Base-by-base conservation (phyloP, 2,888 invertebrate genomes). In the Plagodis dolabraria region DNA sequence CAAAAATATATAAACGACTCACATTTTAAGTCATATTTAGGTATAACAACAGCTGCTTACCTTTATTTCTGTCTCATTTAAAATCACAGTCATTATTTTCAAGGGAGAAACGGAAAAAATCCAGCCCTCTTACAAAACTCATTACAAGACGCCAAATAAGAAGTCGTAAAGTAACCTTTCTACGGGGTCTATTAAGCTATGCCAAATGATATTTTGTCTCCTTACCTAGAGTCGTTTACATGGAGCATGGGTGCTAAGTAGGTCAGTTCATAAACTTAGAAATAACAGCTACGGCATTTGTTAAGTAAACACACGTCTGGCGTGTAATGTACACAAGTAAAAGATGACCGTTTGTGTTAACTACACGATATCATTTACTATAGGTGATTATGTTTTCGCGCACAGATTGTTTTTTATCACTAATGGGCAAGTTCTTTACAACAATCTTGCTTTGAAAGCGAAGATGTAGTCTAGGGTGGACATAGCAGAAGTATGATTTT, bases 101-200 rank as follows among this genome's bases (percentile, higher is more conserved):
- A 86, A 84, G 79, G 74, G 67, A 68, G 56, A 60, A 57, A 65
- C 58, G 69, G 69, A 80, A 71, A 69, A 72, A 72, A 77, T 76
- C 71, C 75, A 74, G 74, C 74, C 79, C 82, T 75, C 78, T 82
- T 81, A 83, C 80, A 84, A 89, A 91, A 90, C 90, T 92, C 90
- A 89, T 91, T 90, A 90, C 84, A 85, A 79, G 77, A 83, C 75
- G 75, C 83, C 82, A 87, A 91, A 90, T 88, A 90, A 87, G 85
- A 85, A 86, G 84, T 86, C 86, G 81, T 89, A 87, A 87, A 88
- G 83, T 84, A 86, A 86, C 87, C 83, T 89, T 86, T 80, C 87
- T 84, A 79, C 80, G 75, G 81, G 79, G 76, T 76, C 81, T 78
- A 89, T 92, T 89, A 87, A 85, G 88, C 84, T 84, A 86, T 89